Evolutionary conservation across 2,888 invertebrate genomes (phyloP), one percentile per base, ranked within the genome.

Genomic region (Chouioia cunea): DNA sequence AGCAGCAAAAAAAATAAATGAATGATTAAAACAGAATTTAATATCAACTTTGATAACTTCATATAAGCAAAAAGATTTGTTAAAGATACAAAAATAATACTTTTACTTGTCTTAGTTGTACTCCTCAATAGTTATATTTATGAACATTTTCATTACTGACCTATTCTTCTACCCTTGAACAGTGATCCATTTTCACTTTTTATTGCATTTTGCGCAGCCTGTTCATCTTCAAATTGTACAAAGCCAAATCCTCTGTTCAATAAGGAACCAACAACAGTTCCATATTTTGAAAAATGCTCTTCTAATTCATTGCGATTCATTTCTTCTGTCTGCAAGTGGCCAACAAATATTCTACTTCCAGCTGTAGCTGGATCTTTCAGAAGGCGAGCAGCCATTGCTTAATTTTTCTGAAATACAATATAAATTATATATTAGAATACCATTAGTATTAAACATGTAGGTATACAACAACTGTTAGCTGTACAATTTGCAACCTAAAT

Each of bases 231-330:
- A 84, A 91, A 96, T 81, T 97, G 96, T 2, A 97, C 92, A 85
- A 96, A 97, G 18, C 94, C 96, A 85, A 94, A 97, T 63, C 94
- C 93, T 76, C 91, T 89, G 78, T 93, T 93, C 20, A 93, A 87
- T n/a, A 91, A 82, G 0, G 93, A 89, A 1, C 93, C 93, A 71
- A 88, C 75, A 53, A 94, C 90, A 72, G 88, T 88, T 0, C 96
- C 96, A 82, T 93, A 93, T 43, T 88, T 88, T 73, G 89, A 87
- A 81, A 95, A 96, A 80, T 93, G 92, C 48, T 92, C 91, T 77
- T 94, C 93, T 16, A 96, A 81, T 77, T 91, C 90, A 66, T 88
- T 86, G 63, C 89, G 89, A 53, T 88, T 87, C 63, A 92, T 90
- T 10, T 91, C 90, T n/a, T 90, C 87, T 2, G 90, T 89, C 57